Percentiles rank a stretch among this genome's conserved stretches.
phyloP scores from a whole-genome alignment of 1,140 invertebrate genomes.

The Aphelinus atriplicis region DNA sequence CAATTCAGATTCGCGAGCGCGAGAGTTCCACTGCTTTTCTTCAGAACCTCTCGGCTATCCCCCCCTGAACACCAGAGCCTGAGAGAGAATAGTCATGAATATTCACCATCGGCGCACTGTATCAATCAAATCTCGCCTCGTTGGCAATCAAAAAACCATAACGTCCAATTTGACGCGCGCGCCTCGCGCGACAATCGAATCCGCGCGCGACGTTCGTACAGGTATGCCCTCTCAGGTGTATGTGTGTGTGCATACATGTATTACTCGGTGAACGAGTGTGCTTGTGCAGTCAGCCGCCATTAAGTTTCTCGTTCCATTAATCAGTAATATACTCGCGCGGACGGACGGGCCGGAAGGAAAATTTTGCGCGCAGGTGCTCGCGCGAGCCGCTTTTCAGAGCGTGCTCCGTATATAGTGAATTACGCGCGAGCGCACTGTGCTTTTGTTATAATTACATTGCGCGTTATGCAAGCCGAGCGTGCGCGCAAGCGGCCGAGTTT shows the following conservation, averaged over 20 bases:
- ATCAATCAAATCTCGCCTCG: no score
- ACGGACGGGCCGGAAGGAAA: not conserved
- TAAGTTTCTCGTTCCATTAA: constrained; percentile 37
- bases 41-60: not conserved
- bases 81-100: no score
- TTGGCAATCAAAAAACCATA: no score
- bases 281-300: constrained; percentile 9
- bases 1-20: not conserved
- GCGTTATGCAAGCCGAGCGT: constrained; percentile 26
- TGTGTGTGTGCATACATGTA: no score
- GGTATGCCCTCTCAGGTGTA: no score
- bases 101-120: no score
- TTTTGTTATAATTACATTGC: constrained; percentile 26
- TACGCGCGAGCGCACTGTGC: not conserved
- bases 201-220: no score
- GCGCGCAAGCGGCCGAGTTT: constrained; percentile 5
- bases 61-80: not conserved
- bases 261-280: no score
- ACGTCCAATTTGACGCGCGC: no score
- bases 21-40: not conserved
- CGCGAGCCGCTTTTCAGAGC: constrained; percentile 45
- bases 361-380: constrained; percentile 14
- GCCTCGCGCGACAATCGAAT: no score
- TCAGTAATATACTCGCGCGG: constrained; percentile 1
- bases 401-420: constrained; percentile 29